Base-by-base conservation (phyloP, 2,113 vertebrate genomes). In the Melierax canorus region DNA sequence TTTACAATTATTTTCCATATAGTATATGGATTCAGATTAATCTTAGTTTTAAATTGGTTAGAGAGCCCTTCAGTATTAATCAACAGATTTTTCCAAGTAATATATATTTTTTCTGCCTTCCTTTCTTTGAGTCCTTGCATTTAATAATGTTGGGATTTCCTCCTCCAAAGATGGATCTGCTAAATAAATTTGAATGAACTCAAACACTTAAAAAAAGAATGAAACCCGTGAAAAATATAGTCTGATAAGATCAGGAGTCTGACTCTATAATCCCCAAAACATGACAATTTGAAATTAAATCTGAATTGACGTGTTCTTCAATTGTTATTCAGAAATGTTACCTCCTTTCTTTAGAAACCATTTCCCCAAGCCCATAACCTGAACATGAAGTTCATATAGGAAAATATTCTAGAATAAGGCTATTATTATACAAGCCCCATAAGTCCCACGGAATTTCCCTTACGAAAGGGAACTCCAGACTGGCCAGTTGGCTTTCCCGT, bases 131-230 rank as follows among this genome's bases (percentile, higher is more conserved):
- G 76, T 51, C 8, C 48, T 87, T 92, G 62, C 68, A 92, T 96
- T 95, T 95, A 95, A 97, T 91, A 85, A 95, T 27, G 22, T 63
- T 92, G 89, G 91, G 80, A 94, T 95, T 96, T 97, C 94, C 80
- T 84, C 48, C 58, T 95, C 58, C 62, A 73, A 90, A 87, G 77
- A 62, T 32, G 48, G 69, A 90, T 92, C 94, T 96, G 92, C 62
- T 87, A 95, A 95, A 88, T 90, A 89, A 90, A 91, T 97, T 89
- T 79, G 80, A 95, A 82, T 48, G 4, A 85, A 91, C 43, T 82
- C 16, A 82, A 85, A 76, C 8, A 46, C 36, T 67, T 53, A 0
- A 34, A 78, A 66, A 72, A 92, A 63, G 7, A 92, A 87, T 41
- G 9, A 95, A 96, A 87, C 0, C 6, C 1, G 2, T 85, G 62